phyloP scores from a whole-genome alignment of 2,797 vertebrate species.

The Smutsia gigantea region DNA sequence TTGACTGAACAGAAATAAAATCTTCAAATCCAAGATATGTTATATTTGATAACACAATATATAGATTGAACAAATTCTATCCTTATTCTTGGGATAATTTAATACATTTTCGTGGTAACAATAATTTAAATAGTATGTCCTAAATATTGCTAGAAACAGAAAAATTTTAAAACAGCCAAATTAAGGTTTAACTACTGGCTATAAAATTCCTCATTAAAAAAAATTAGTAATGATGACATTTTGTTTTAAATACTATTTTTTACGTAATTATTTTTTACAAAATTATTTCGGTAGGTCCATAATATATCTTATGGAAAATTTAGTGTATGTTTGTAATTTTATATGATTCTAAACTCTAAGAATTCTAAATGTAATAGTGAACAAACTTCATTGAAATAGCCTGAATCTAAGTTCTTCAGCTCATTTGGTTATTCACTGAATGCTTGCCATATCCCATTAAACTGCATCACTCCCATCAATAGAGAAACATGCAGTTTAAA shows the following conservation, averaged over 20 bases:
- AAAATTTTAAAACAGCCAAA: slow-evolving; percentile 7
- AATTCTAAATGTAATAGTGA: slow-evolving; percentile 29
- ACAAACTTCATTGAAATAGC: slow-evolving; percentile 31
- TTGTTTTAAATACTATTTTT: neutral
- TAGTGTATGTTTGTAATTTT: neutral
- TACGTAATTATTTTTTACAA: neutral
- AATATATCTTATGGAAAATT: neutral
- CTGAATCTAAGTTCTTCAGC: neutral
- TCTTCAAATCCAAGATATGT: neutral
- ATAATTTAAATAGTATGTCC: slow-evolving; percentile 33
- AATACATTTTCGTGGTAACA: neutral
- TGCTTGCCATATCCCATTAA: slow-evolving; percentile 20
- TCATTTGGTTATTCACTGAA: neutral
- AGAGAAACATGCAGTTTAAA: neutral
- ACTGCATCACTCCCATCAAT: neutral
- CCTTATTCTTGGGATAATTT: neutral
- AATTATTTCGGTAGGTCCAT: slow-evolving; percentile 10
- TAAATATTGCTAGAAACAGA: slow-evolving; percentile 15
- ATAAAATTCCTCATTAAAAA: slow-evolving; percentile 13
- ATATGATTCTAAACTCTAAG: neutral
- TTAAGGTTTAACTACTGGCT: neutral
- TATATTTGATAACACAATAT: neutral
- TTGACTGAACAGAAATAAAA: slow-evolving; percentile 34
- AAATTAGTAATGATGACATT: neutral
- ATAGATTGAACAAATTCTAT: neutral